Evolutionary conservation across 2,797 vertebrate genomes (phyloP).

Genomic region (Tiaroga cobitis): DNA sequence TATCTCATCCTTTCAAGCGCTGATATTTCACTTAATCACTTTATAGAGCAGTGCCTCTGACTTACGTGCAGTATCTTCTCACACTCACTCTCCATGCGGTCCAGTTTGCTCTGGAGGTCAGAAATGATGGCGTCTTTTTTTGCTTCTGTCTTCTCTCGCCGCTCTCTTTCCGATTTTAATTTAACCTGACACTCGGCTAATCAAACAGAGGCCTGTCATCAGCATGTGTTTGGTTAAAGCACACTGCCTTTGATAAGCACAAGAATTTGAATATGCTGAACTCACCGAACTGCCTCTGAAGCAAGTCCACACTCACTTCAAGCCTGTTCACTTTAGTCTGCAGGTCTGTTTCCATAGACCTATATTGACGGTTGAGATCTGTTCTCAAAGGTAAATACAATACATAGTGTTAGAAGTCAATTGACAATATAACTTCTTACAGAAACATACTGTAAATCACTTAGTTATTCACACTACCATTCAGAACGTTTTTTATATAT

Average conservation of each 20-base stretch:
- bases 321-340: slow-evolving; percentile 67
- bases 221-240: slow-evolving; percentile 18
- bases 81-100: slow-evolving; percentile 76
- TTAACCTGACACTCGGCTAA: slow-evolving; percentile 70
- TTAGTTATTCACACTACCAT: background rate
- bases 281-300: slow-evolving; percentile 74
- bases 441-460: background rate
- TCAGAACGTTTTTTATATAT: no score
- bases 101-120: slow-evolving; percentile 72
- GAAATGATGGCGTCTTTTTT: slow-evolving; percentile 73
- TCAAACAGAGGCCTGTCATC: slow-evolving; percentile 43
- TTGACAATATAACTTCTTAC: background rate
- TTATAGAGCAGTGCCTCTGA: background rate
- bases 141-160: slow-evolving; percentile 56
- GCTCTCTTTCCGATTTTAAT: slow-evolving; percentile 62
- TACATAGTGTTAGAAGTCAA: background rate
- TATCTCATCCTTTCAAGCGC: slow-evolving; percentile 17
- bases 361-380: slow-evolving; percentile 76
- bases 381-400: slow-evolving; percentile 1
- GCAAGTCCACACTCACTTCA: slow-evolving; percentile 69
- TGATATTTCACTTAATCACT: slow-evolving; percentile 15
- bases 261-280: slow-evolving; percentile 19
- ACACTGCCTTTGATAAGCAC: slow-evolving; percentile 3
- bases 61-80: slow-evolving; percentile 70
- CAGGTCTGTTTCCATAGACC: slow-evolving; percentile 71